phyloP scores from a whole-genome alignment of 2,113 vertebrate genomes.

The Xenopus tropicalis region DNA sequence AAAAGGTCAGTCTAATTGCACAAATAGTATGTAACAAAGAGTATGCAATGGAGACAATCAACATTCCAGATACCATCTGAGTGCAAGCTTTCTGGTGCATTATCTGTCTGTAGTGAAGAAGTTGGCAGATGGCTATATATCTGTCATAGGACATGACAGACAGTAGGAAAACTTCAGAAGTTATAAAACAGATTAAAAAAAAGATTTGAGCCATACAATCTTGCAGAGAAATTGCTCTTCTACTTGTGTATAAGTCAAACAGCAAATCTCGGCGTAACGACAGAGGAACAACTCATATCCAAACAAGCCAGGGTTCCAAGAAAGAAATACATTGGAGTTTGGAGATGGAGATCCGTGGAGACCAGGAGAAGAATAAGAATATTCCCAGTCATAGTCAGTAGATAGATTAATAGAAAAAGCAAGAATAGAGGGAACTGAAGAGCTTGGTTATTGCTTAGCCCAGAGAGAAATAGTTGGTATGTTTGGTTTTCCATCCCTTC shows the following conservation, averaged over 20 bases:
- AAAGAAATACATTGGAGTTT: neutral
- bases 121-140: no score
- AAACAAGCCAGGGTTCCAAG: no score
- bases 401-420: neutral
- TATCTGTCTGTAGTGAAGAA: constrained; percentile 28
- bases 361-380: neutral
- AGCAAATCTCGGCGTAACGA: constrained; percentile 21
- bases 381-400: neutral
- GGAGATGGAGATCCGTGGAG: neutral
- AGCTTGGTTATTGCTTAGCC: neutral
- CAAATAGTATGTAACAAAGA: constrained; percentile 48
- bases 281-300: no score
- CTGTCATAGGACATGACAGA: constrained; percentile 38
- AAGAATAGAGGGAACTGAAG: neutral
- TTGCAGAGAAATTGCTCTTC: constrained; percentile 45
- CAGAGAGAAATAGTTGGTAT: neutral
- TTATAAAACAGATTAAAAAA: constrained; percentile 49
- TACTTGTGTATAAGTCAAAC: constrained; percentile 35
- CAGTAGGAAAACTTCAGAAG: constrained; percentile 46
- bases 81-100: constrained; percentile 30
- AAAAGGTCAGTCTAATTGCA: constrained; percentile 48
- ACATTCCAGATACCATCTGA: constrained; percentile 39
- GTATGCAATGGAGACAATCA: constrained; percentile 50
- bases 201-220: constrained; percentile 53
- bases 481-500: neutral